phyloP scores from a whole-genome alignment of 2,888 invertebrate genomes.

The Melanchra persicariae region DNA sequence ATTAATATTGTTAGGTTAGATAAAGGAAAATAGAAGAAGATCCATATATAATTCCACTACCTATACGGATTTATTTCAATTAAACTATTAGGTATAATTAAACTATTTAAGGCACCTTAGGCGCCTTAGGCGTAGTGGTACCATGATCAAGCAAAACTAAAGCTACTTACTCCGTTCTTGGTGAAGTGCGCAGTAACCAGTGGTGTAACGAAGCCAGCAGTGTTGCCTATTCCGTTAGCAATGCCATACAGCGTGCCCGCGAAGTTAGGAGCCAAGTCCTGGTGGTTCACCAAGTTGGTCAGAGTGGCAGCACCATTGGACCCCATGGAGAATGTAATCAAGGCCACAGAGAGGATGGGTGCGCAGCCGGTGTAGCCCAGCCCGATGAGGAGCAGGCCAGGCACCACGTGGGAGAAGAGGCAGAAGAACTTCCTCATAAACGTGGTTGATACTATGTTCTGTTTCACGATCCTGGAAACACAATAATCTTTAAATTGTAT shows the following conservation, averaged over 20 bases:
- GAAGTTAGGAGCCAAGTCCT: slow-evolving; percentile 94
- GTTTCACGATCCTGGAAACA: slow-evolving; percentile 84
- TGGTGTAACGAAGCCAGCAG: slow-evolving; percentile 94
- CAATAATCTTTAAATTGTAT: neutral
- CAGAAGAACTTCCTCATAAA: slow-evolving; percentile 92
- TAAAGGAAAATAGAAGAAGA: neutral
- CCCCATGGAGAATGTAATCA: slow-evolving; percentile 93
- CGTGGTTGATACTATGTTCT: slow-evolving; percentile 86
- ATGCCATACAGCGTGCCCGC: slow-evolving; percentile 95
- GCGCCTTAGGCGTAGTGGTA: too few species aligned
- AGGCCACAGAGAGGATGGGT: slow-evolving; percentile 91
- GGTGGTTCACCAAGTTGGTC: slow-evolving; percentile 92
- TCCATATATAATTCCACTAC: neutral
- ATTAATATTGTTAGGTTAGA: slow-evolving; percentile 49
- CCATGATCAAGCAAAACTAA: too few species aligned
- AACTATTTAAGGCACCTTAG: too few species aligned
- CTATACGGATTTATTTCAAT: neutral
- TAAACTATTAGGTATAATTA: too few species aligned
- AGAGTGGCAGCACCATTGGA: slow-evolving; percentile 92
- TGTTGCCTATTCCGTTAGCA: slow-evolving; percentile 93
- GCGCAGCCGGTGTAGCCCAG: slow-evolving; percentile 92
- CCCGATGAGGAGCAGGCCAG: slow-evolving; percentile 88
- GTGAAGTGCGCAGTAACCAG: slow-evolving; percentile 93
- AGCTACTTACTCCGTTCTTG: slow-evolving; percentile 88
- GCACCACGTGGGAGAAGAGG: slow-evolving; percentile 91